Evolutionary conservation across 2,888 invertebrate species (phyloP).

Genomic region (Anticlea derivata): DNA sequence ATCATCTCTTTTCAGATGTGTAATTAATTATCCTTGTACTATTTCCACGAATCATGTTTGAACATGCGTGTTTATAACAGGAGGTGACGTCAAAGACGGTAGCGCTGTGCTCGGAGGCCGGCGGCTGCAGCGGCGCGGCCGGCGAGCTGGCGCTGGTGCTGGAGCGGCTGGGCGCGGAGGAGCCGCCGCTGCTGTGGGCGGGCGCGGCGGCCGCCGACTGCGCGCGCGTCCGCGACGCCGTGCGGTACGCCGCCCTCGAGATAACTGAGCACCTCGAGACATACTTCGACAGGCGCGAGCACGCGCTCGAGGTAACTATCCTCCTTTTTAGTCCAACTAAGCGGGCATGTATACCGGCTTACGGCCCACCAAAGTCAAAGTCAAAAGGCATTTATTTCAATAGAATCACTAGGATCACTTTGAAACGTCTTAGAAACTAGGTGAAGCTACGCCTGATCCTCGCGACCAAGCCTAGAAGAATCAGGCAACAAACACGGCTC

Average conservation of each 20-base stretch:
- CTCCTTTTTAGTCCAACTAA: too few relatives aligned
- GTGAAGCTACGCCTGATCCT: too few relatives aligned
- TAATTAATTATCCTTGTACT: too few relatives aligned
- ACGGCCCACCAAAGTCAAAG: too few relatives aligned
- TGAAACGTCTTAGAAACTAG: too few relatives aligned
- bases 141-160: slow-evolving; percentile 66
- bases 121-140: slow-evolving; percentile 39
- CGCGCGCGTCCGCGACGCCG: slow-evolving; percentile 89
- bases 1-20: too few relatives aligned
- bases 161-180: slow-evolving; percentile 86
- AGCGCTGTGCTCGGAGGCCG: slow-evolving; percentile 60
- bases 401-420: too few relatives aligned
- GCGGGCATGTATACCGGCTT: too few relatives aligned
- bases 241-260: slow-evolving; percentile 95
- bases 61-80: slow-evolving; percentile 59
- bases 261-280: slow-evolving; percentile 98
- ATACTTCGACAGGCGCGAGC: slow-evolving; percentile 95
- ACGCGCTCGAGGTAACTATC: slow-evolving; percentile 91
- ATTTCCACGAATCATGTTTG: too few relatives aligned
- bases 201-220: slow-evolving; percentile 88
- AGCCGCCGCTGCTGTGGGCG: slow-evolving; percentile 96
- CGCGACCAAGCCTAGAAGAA: too few relatives aligned
- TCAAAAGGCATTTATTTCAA: too few relatives aligned
- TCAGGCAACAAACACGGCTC: too few relatives aligned
- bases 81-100: slow-evolving; percentile 91